Percentiles rank a stretch among this genome's conserved stretches.
phyloP scores from a whole-genome alignment of 1,140 invertebrate genomes.

The Drosophila orena region DNA sequence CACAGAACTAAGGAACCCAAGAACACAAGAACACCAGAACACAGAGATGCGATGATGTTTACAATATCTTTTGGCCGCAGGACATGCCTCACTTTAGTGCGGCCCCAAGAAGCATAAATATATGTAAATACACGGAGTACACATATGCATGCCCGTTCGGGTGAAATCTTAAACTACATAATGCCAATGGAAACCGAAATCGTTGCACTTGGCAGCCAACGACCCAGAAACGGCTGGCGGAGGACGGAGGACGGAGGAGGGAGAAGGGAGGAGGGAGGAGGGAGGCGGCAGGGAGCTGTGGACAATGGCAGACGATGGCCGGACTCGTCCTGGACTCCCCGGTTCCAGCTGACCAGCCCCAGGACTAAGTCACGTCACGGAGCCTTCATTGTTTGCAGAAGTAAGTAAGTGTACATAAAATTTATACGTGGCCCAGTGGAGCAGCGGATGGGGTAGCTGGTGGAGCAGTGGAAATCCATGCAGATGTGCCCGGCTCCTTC shows the following conservation, averaged over 20 bases:
- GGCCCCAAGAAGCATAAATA: conserved; percentile 55
- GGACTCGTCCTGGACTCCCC: conserved; percentile 24
- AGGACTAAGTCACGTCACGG: conserved; percentile 74
- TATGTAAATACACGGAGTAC: conserved; percentile 35
- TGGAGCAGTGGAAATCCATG: conserved; percentile 54
- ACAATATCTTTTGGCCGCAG: conserved; percentile 63
- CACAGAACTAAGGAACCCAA: neutral
- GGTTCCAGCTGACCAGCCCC: conserved; percentile 45
- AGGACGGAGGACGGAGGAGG: too few species aligned
- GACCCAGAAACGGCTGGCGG: conserved; percentile 47
- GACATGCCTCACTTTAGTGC: conserved; percentile 63
- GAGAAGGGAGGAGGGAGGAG: too few species aligned
- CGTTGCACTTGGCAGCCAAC: conserved; percentile 74
- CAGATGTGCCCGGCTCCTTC: conserved; percentile 73
- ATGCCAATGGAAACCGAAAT: conserved; percentile 72
- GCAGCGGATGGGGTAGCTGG: neutral
- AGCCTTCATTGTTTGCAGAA: conserved; percentile 77
- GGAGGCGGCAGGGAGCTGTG: conserved; percentile 25
- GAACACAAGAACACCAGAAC: too few species aligned
- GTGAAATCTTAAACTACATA: conserved; percentile 78
- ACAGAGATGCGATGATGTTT: conserved; percentile 32
- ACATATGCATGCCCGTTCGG: conserved; percentile 54
- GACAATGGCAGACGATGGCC: conserved; percentile 54
- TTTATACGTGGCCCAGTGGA: conserved; percentile 64
- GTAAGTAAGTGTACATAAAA: conserved; percentile 82